Evolutionary conservation across 2,113 vertebrate species (phyloP), one percentile per base, ranked within the genome.

Genomic region (Cisticola juncidis): DNA sequence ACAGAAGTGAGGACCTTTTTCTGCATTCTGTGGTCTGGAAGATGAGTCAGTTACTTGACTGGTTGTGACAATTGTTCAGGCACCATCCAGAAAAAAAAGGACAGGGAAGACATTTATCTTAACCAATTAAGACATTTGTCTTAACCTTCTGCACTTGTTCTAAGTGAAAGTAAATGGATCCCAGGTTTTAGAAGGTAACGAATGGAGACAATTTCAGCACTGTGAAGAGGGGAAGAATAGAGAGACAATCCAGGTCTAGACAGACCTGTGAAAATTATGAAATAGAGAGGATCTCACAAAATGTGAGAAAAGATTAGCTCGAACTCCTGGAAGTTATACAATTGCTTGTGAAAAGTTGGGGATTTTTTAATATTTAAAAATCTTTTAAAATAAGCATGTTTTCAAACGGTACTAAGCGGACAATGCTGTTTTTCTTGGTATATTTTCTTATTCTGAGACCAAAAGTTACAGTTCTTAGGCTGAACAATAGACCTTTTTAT

Each of bases 311-410:
- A 88, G 9, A 18, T 9, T 61, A 45, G 22, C 44, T 90, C 80
- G 48, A 58, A 51, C 35, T 88, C 35, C 74, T 90, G 38, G 44
- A 77, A 69, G 4, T 70, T 78, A 40, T 5, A 71, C 9, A 1
- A 29, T 51, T 82, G 28, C 13, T 93, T 28, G 28, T 86, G 35
- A 92, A 80, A 90, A 14, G 78, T 61, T 26, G 8, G 38, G 38
- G 38, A 38, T 38, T 38, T 80, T 94, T 90, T 96, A 92, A 21
- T 94, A 92, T 69, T 86, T 51, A 28, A 91, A 88, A 61, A 76
- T 45, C 1, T 17, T 88, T 94, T 90, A 2, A 85, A 83, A 40
- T 58, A 23, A 51, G 56, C 40, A 20, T 81, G 58, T 91, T 94
- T 97, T 73, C 50, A 65, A 33, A 57, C n/a, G 47, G 38, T 53